Percentiles rank a stretch among this genome's conserved stretches.
Conservation (phyloP, 2,113 vertebrate species). For the Urocolius indicus region DNA sequence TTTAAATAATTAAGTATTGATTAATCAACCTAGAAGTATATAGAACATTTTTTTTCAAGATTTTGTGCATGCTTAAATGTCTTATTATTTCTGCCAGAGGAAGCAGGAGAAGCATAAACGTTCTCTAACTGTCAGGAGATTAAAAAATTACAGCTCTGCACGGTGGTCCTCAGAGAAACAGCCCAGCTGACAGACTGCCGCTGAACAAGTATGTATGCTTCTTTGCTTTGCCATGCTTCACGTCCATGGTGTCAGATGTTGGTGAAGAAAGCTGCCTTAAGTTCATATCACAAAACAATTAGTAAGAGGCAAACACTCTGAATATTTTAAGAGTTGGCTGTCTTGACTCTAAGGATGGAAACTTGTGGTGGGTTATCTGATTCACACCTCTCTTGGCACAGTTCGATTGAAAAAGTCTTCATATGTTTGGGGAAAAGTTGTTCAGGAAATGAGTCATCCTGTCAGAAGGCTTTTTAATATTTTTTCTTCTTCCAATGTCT, state of each 20-base stretch:
- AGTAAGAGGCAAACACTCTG: background rate
- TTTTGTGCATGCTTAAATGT: constrained; percentile 57
- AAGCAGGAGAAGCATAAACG: background rate
- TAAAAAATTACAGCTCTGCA: background rate
- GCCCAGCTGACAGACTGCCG: background rate
- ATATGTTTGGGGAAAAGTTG: background rate
- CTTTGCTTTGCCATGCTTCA: background rate
- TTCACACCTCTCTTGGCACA: background rate
- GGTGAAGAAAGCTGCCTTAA: background rate
- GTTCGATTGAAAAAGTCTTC: background rate
- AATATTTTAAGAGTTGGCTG: background rate
- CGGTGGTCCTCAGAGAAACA: background rate
- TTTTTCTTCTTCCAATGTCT: background rate
- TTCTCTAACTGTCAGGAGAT: background rate
- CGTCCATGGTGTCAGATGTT: background rate
- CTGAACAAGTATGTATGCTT: background rate
- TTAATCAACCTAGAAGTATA: constrained; percentile 67
- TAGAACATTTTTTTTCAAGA: constrained; percentile 9
- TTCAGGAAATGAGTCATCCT: background rate
- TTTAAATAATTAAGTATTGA: constrained; percentile 81
- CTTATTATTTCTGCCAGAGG: constrained; percentile 51
- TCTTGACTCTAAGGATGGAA: background rate
- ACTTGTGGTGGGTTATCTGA: background rate
- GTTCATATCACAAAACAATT: background rate
- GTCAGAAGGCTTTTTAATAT: background rate